Evolutionary conservation across 1,140 invertebrate genomes (phyloP), one percentile per base, ranked within the genome.

Genomic region (Drosophila nigrodunni): DNA sequence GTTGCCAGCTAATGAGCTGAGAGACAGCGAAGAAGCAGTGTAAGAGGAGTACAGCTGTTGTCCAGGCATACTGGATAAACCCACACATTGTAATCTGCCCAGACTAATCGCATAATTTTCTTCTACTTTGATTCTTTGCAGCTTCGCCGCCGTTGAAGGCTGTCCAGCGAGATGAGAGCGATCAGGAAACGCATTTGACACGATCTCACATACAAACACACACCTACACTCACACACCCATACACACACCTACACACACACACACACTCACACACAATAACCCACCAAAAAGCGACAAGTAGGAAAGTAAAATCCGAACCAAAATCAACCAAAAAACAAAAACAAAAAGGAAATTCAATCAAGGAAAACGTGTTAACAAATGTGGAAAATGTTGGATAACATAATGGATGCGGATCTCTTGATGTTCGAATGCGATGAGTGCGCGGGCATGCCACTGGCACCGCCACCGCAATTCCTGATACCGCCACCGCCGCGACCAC

Each of bases 401-500:
- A 90, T 80, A 47, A 80, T 73, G 74, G 77, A 88, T 49, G 86
- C 80, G n/a, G 85, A 88, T 52, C 77, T 89, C 74, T 78, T 90
- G 11, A 72, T 91, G 85, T 90, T 86, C 71, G 91, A 92, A 67
- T 92, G 91, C 73, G 91, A 92, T 57, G 94, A 94, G 80, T 94
- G 94, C 92, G 94, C 94, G 76, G 94, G 94, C 82, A 93, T 94
- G 91, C 92, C 94, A 21, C 91, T 94, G 55, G 94, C 94, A 49
- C 94, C 94, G 70, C 94, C 94, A 68, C 94, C 94, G 62, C 93
- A 94, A 90, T 94, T 94, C 78, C 91, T 94, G 50, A 91, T 94
- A 77, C 94, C 94, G 34, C 94, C 94, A 39, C 94, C 94, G 0
- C 94, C 94, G 1, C 74, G 94, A 76, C 94, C 94, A 35, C 94